A percentile compares a stretch with the other conserved stretches of the same genome.
phyloP scores from a whole-genome alignment of 2,797 vertebrate species.

The Pangasius larnaudii region DNA sequence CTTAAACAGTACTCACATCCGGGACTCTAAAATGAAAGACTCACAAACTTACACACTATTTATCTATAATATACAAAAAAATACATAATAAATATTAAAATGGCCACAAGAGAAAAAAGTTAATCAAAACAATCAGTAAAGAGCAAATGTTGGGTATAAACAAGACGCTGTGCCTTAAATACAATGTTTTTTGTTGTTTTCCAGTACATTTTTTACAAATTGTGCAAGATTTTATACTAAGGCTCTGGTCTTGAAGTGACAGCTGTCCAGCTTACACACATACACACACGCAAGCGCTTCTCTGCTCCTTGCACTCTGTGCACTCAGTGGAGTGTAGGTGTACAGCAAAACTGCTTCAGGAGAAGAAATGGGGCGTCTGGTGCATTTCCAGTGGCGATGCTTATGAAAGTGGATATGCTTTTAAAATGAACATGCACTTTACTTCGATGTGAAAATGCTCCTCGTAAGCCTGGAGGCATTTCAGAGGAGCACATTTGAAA shows the following conservation, averaged over 20 bases:
- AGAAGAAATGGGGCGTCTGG: constrained; percentile 75
- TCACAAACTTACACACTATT: constrained; percentile 95
- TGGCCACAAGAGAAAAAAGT: constrained; percentile 94
- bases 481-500: constrained; percentile 62
- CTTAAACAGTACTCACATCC: constrained; percentile 99
- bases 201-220: constrained; percentile 89
- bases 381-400: constrained; percentile 73
- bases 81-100: constrained; percentile 94
- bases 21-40: constrained; percentile 99
- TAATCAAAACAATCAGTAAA: constrained; percentile 95
- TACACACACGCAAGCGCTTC: constrained; percentile 67
- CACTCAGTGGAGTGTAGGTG: constrained; percentile 74
- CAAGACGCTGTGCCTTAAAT: constrained; percentile 97
- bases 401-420: constrained; percentile 75
- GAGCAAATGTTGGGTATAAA: constrained; percentile 98
- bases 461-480: constrained; percentile 72
- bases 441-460: constrained; percentile 79
- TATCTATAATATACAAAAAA: constrained; percentile 98
- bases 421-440: constrained; percentile 86
- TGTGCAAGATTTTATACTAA: constrained; percentile 99
- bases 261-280: constrained; percentile 84
- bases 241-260: constrained; percentile 97
- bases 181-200: constrained; percentile 78
- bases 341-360: constrained; percentile 68
- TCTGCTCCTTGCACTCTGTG: constrained; percentile 84